phyloP scores from a whole-genome alignment of 2,113 vertebrate species.

The Paramisgurnus dabryanus region DNA sequence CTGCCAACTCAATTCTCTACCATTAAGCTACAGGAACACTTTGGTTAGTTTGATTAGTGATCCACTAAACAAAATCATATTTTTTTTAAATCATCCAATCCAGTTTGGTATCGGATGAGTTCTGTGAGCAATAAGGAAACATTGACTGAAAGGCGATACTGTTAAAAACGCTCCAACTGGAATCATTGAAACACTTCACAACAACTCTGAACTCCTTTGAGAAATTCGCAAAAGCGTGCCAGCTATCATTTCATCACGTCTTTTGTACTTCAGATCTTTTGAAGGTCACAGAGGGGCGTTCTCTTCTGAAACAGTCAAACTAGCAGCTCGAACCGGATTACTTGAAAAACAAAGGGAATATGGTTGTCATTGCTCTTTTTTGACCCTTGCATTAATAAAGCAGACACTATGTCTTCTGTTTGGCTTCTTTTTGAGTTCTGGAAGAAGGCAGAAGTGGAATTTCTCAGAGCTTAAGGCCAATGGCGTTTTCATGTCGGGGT shows the following conservation, averaged over 20 bases:
- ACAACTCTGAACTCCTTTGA: not conserved
- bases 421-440: slow-evolving; percentile 66
- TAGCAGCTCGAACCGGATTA: slow-evolving; percentile 35
- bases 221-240: not conserved
- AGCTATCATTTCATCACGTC: slow-evolving; percentile 3
- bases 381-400: slow-evolving; percentile 78
- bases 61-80: slow-evolving; percentile 11
- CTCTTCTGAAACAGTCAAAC: slow-evolving; percentile 22
- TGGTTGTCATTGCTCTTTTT: slow-evolving; percentile 63
- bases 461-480: slow-evolving; percentile 68
- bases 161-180: not conserved
- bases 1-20: no score
- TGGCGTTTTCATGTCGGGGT: slow-evolving; percentile 74
- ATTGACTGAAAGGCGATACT: not conserved
- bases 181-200: not conserved
- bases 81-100: slow-evolving; percentile 13
- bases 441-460: slow-evolving; percentile 60
- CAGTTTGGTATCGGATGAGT: slow-evolving; percentile 22
- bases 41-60: not conserved
- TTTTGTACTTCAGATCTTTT: not conserved
- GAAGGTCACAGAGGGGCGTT: slow-evolving; percentile 24
- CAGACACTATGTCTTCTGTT: slow-evolving; percentile 66
- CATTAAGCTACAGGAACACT: no score
- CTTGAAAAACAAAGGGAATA: slow-evolving; percentile 52
- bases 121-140: not conserved